Evolutionary conservation across 2,888 invertebrate genomes (phyloP), one percentile per base, ranked within the genome.

Genomic region (Drosophila paucipuncta): DNA sequence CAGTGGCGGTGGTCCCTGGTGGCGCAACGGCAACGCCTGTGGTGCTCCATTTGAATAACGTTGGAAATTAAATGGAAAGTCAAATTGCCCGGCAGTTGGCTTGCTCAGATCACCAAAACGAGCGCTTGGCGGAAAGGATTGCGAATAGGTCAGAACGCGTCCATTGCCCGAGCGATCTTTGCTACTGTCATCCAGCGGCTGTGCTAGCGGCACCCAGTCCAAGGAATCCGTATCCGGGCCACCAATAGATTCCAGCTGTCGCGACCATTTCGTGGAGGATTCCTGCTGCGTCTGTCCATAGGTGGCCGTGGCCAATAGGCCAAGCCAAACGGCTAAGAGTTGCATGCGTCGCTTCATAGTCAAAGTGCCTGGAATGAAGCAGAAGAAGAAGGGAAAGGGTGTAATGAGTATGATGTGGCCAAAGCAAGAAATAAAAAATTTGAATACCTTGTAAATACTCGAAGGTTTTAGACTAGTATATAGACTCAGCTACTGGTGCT

Each of bases 171-270:
- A 84, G 63, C 92, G 91, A 83, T 93, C 92, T 59, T 92, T 92
- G 74, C 85, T 78, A 6, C 79, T 80, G n/a, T 89, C 85, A 54
- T 92, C 91, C 16, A 92, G 84, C 1, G 93, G 91, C 31, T 93
- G 92, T 0, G 92, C 93, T 59, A 95, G 91, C 18, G 95, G 95
- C 65, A 95, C 94, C 95, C 95, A 95, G 67, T 95, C 95, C 52
- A 92, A 80, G 5, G 91, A 82, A 50, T 92, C 93, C 33, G 91
- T 68, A 25, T 88, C 85, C 10, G 87, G 73, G 0, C 87, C 66
- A 6, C 80, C 90, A n/a, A 85, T 86, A 11, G 86, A 78, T 57
- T 91, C 90, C 69, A 94, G 70, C 74, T 94, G 93, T 4, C 93
- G 84, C 33, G 93, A 93, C 93, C 93, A 93, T 79, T 93, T 92